These are phyloP conservation scores for Gymnocypris eckloni DNA, from an alignment of 2,797 vertebrate species.

Conservation along the genomic window DNA sequence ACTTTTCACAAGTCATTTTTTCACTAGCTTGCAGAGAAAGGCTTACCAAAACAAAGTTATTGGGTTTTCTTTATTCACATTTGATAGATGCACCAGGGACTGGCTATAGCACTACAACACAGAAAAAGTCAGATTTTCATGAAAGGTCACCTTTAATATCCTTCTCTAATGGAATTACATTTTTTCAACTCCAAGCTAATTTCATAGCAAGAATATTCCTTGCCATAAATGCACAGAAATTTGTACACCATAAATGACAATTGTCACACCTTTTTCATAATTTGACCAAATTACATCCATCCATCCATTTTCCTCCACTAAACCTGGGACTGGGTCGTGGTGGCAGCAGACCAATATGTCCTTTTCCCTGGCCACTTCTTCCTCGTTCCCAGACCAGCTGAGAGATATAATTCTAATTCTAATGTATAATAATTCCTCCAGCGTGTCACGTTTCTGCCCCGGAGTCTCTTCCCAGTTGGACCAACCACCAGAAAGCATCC, in stretches of 20 bases:
- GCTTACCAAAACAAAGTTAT: no score
- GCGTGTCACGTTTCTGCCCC: neutral
- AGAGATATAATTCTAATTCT: no score
- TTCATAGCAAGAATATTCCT: neutral
- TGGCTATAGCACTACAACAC: no score
- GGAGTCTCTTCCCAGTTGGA: neutral
- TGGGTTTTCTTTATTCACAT: no score
- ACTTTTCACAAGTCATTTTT: no score
- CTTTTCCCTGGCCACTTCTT: no score
- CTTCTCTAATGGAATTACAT: neutral
- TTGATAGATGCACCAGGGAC: no score
- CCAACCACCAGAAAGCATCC: neutral
- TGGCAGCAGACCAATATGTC: neutral
- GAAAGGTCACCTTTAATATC: neutral
- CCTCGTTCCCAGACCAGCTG: no score
- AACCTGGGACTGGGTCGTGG: no score
- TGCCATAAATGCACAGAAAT: neutral
- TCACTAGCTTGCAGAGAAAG: no score
- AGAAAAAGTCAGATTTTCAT: no score
- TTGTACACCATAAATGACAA: neutral
- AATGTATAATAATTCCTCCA: neutral
- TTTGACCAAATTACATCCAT: neutral
- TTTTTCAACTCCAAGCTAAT: neutral
- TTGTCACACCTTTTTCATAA: neutral
- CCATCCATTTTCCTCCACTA: neutral